phyloP scores from a whole-genome alignment of 2,888 invertebrate species.

The Piscicola geometra region DNA sequence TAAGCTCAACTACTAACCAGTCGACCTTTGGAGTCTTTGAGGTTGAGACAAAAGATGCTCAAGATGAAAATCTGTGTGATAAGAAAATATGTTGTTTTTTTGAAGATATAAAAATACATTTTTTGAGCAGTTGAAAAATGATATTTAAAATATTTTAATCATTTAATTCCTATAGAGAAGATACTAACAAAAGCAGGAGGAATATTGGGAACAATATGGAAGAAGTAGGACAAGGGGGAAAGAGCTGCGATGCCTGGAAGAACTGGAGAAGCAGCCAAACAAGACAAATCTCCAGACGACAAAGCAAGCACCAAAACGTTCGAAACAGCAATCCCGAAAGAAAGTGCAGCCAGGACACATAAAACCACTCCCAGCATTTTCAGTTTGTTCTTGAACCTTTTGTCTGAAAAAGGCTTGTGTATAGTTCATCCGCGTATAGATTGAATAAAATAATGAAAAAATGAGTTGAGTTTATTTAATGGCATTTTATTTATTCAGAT shows the following conservation, averaged over 20 bases:
- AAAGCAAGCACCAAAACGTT: neutral
- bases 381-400: conserved; percentile 1
- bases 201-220: neutral
- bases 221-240: neutral
- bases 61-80: conserved; percentile 20
- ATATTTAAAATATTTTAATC: neutral
- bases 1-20: neutral
- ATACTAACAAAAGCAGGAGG: neutral
- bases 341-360: neutral
- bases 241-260: neutral
- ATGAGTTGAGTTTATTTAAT: too few relatives aligned
- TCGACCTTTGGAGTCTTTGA: neutral
- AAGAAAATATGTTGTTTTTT: too few relatives aligned
- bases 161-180: too few relatives aligned
- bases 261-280: neutral
- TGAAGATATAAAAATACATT: too few relatives aligned
- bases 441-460: too few relatives aligned
- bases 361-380: neutral
- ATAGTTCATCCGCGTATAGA: too few relatives aligned
- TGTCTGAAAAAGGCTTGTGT: too few relatives aligned
- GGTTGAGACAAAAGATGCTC: neutral
- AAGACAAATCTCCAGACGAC: neutral
- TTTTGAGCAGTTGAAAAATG: too few relatives aligned
- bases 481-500: too few relatives aligned
- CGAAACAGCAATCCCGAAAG: neutral